Conservation (phyloP, 2,888 invertebrate species). For the Empis livida region DNA sequence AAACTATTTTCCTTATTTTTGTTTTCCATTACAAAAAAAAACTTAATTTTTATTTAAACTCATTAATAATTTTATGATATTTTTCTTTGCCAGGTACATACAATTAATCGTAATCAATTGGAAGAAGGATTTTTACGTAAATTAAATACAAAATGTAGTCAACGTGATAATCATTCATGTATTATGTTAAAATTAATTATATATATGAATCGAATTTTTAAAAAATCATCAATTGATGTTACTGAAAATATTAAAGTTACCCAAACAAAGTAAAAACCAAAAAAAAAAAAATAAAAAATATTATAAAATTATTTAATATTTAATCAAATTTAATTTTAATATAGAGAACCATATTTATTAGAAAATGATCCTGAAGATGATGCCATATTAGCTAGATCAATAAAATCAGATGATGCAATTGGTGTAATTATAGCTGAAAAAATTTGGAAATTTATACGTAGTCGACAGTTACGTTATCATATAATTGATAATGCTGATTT, state of each 20-base stretch:
- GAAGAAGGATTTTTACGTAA: conserved; percentile 65
- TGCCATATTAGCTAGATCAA: conserved; percentile 37
- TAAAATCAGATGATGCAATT: conserved; percentile 45
- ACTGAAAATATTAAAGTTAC: conserved; percentile 65
- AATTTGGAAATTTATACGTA: conserved; percentile 60
- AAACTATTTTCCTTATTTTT: background rate
- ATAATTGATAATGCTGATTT: conserved; percentile 66
- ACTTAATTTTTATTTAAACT: no score
- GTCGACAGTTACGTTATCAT: conserved; percentile 65
- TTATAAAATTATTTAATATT: no score
- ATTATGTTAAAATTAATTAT: conserved; percentile 70
- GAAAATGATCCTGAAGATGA: conserved; percentile 43
- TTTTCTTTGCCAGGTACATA: conserved; percentile 31
- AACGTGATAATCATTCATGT: conserved; percentile 66
- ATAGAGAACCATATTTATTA: no score
- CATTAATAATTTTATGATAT: background rate
- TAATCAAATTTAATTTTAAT: no score
- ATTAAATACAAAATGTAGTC: conserved; percentile 62
- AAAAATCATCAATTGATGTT: conserved; percentile 65
- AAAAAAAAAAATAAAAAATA: background rate
- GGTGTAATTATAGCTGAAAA: conserved; percentile 57
- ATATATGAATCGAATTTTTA: conserved; percentile 67
- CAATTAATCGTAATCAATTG: conserved; percentile 29
- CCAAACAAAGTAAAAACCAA: conserved; percentile 44
- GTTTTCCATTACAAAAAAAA: background rate